Evolutionary conservation across 2,113 vertebrate genomes (phyloP).

Genomic region (Pituophis catenifer): DNA sequence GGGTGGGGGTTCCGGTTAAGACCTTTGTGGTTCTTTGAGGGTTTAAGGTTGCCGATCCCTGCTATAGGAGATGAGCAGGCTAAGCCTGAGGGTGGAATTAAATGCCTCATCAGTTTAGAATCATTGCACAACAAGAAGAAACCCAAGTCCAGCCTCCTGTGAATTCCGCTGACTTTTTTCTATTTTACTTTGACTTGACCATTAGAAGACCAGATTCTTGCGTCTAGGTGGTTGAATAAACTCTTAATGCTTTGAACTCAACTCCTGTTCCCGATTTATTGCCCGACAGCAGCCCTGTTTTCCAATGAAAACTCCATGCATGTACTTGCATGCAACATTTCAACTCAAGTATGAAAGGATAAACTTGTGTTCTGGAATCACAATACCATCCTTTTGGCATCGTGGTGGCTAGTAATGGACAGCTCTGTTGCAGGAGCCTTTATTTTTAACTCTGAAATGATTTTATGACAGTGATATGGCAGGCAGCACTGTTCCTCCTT

Average conservation of each 20-base stretch:
- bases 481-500: rapidly evolving
- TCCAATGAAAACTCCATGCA: not conserved
- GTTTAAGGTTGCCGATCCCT: too few species aligned
- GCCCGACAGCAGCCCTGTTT: not conserved
- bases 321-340: not conserved
- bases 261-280: not conserved
- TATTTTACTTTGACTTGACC: not conserved
- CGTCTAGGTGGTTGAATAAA: not conserved
- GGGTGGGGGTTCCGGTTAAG: too few species aligned
- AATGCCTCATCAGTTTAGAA: not conserved
- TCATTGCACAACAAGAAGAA: not conserved
- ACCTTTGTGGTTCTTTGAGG: too few species aligned
- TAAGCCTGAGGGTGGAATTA: not conserved
- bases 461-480: not conserved
- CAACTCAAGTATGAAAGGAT: not conserved
- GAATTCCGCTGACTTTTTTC: not conserved
- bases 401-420: not conserved
- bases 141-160: not conserved
- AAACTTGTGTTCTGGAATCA: not conserved
- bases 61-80: not conserved
- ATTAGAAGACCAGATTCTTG: not conserved
- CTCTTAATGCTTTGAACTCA: not conserved
- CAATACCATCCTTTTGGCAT: not conserved
- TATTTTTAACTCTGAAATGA: not conserved
- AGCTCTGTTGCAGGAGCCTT: not conserved